Percentiles rank a stretch among this genome's conserved stretches.
phyloP scores from a whole-genome alignment of 1,140 invertebrate species.

The Aradophagus sp. region DNA sequence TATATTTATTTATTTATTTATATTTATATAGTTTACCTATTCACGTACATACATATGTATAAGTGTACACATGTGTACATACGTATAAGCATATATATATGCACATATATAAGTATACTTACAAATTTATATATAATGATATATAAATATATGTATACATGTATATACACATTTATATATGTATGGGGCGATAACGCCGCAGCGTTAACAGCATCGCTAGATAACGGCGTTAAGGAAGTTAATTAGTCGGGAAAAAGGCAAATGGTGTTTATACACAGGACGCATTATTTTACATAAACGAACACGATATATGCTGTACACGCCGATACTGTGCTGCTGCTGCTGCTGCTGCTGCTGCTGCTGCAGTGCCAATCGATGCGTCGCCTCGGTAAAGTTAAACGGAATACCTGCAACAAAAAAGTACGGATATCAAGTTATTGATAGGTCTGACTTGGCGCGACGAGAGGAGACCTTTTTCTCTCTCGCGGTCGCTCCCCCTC shows the following conservation, averaged over 20 bases:
- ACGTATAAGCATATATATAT: too few species aligned
- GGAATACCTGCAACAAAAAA: slow-evolving; percentile 43
- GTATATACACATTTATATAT: slow-evolving; percentile 36
- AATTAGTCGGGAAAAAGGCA: slow-evolving; percentile 57
- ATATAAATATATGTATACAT: slow-evolving; percentile 8
- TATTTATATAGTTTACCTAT: slow-evolving; percentile 21
- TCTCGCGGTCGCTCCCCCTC: too few species aligned
- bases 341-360: too few species aligned
- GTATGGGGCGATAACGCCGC: slow-evolving; percentile 48
- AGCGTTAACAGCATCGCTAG: slow-evolving; percentile 38
- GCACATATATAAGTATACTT: too few species aligned
- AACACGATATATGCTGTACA: slow-evolving; percentile 46
- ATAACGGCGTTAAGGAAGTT: slow-evolving; percentile 50
- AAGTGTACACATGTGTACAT: too few species aligned
- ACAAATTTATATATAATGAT: too few species aligned
- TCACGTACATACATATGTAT: slow-evolving; percentile 8
- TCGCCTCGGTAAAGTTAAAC: slow-evolving; percentile 35
- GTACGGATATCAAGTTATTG: too few species aligned
- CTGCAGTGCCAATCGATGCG: slow-evolving; percentile 49
- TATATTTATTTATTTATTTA: slow-evolving; percentile 11
- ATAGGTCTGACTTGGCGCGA: too few species aligned
- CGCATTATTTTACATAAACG: slow-evolving; percentile 58
- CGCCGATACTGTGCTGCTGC: slow-evolving; percentile 32
- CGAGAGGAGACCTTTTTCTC: too few species aligned
- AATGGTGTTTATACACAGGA: slow-evolving; percentile 59